Base-by-base conservation (phyloP, 2,113 vertebrate genomes). In the Acanthisitta chloris region DNA sequence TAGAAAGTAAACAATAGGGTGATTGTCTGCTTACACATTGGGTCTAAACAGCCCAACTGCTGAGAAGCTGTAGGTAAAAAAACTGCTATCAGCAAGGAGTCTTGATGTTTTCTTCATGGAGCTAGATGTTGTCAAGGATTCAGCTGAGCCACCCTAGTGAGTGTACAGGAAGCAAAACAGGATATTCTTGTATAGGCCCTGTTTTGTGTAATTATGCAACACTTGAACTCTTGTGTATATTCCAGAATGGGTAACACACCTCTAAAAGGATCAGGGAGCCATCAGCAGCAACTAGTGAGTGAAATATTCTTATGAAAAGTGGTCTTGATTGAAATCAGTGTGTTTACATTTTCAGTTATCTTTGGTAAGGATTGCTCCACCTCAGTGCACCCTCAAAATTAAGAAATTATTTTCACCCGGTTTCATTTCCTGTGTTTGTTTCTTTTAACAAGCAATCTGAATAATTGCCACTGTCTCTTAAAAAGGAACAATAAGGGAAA, bases 1-100 rank as follows among this genome's bases (percentile, higher is more conserved):
- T 98, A 97, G 96, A 96, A 91, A 95, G 92, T 98, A 98, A 98
- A 99, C 98, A 99, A 98, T 98, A 97, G 98, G 94, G 92, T 91
- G 97, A 98, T 98, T 99, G 98, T 98, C 85, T 97, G 96, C 94
- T 96, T 97, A 97, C 95, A 97, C 94, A 82, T 88, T 33, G 94
- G 97, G 97, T 88, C 97, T 97, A 94, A 97, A 95, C 94, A 97
- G 98, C 97, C 98, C 98, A 96, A 97, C 98, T 98, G 97, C 98
- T 97, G 88, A 89, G 97, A 96, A 95, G 94, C 92, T 91, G 76
- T 96, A 93, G 96, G 98, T 96, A 88, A 97, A 98, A 83, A 98
- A 98, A 93, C 97, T 97, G 94, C 95, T 97, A 98, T 98, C 98
- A 98, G 97, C 97, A 91, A 97, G 97, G 97, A 92, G 92, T 64